A percentile compares a stretch with the other conserved stretches of the same genome.
These are phyloP conservation scores for Acanthaster planci DNA, from an alignment of 35 echinoderm and acorn worm species.

Conservation along the genomic window DNA sequence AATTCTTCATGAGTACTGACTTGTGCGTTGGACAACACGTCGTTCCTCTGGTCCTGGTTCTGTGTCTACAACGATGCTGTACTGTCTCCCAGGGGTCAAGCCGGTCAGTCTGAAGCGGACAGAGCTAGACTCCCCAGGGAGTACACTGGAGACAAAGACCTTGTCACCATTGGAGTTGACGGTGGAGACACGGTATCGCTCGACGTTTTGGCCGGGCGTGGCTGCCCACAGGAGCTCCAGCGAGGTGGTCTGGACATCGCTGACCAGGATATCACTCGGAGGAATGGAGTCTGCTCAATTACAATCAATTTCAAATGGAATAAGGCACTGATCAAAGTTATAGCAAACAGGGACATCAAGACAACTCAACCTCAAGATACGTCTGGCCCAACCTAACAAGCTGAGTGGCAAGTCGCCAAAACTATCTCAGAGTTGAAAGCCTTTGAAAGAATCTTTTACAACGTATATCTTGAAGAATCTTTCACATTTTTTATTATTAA, in stretches of 20 bases:
- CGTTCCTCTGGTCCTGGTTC: neutral
- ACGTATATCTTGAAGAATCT: no score
- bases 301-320: no score
- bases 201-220: neutral
- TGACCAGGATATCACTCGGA: slow-evolving; percentile 14
- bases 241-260: slow-evolving; percentile 6
- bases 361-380: no score
- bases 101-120: neutral
- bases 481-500: no score
- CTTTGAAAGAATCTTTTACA: no score
- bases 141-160: neutral
- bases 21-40: neutral
- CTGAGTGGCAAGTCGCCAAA: no score
- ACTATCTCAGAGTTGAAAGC: no score
- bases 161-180: neutral
- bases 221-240: slow-evolving; percentile 17
- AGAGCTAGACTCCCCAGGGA: neutral
- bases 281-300: slow-evolving; percentile 12
- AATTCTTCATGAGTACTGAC: neutral
- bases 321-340: no score
- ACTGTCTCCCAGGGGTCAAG: slow-evolving; percentile 26
- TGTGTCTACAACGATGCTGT: slow-evolving; percentile 22
- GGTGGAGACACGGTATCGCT: slow-evolving; percentile 3
- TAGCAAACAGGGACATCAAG: no score
- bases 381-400: no score